Evolutionary conservation across 2,113 vertebrate genomes (phyloP).

Genomic region (Sylvietta virens): DNA sequence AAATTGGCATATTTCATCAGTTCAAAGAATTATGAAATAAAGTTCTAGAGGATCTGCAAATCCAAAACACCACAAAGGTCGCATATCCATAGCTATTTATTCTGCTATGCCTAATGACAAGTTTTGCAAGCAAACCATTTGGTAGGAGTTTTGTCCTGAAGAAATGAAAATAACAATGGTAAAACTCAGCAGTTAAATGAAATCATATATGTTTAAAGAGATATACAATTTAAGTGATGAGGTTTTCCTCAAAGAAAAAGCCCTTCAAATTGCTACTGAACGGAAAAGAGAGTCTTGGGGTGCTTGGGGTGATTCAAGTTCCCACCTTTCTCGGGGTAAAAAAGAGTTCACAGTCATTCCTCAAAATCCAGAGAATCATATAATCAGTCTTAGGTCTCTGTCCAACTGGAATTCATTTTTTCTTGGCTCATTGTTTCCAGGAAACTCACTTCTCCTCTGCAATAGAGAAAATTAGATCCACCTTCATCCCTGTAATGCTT

Average conservation of each 20-base stretch:
- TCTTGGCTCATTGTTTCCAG: neutral
- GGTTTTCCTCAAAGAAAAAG: neutral
- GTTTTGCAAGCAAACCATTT: neutral
- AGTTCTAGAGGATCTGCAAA: neutral
- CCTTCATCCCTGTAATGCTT: neutral
- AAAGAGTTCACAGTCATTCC: slow-evolving; percentile 1
- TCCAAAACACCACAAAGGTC: neutral
- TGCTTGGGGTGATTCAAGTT: neutral
- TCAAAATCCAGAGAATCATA: neutral
- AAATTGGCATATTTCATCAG: neutral
- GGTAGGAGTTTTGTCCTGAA: neutral
- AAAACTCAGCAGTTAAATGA: neutral
- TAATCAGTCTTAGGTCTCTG: neutral
- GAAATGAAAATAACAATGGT: neutral
- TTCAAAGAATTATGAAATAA: slow-evolving; percentile 26
- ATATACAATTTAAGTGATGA: neutral
- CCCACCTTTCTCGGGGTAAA: neutral
- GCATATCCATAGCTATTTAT: neutral
- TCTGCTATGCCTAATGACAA: neutral
- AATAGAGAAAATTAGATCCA: neutral
- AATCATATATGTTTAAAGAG: neutral
- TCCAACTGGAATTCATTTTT: neutral
- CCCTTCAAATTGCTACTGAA: neutral
- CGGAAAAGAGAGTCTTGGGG: neutral
- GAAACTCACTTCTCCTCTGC: neutral